Evolutionary conservation across 1,140 invertebrate genomes (phyloP), one percentile per base, ranked within the genome.

Genomic region (Drosophila erecta): DNA sequence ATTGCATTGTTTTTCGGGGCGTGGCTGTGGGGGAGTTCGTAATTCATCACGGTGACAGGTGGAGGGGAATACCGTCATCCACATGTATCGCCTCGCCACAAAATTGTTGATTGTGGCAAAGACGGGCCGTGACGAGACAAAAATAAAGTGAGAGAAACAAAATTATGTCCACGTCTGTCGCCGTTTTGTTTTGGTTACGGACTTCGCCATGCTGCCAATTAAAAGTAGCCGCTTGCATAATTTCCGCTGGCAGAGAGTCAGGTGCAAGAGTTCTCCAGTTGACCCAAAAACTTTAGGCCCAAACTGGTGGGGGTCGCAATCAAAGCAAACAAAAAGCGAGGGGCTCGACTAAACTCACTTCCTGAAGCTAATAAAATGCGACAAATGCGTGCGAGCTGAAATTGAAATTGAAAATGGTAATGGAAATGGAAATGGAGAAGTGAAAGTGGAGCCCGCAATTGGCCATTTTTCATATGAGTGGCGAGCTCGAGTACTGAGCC

Each of bases 171-270:
- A 46, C 56, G 56, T 56, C 56, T 75, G 70, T 75, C 43, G 67
- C 67, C 40, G 78, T 71, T 84, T 84, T 84, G 76, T 84, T 84
- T 84, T 84, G 80, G 76, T 79, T 84, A 71, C 76, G 76, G 71
- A 62, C 61, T 84, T 84, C 71, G 71, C 71, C 43, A 50, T 83
- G 54, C 59, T 70, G 57, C 70, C 75, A 81, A 81, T 81, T 87
- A 71, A 81, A 79, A 76, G 60, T 61, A 57, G 61, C 55, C 49
- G 81, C 65, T 86, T 86, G 81, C 78, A 86, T 86, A 86, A 86
- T 77, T 71, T 69, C 47, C 72, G 33, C 38, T 49, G 58, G 59
- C 24, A 10, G 33, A 43, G 33, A 59, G 35, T 54, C 50, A 66
- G 73, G 73, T 76, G 61, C 38, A 53, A 24, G 38, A 49, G 58